Conservation (phyloP, 2,113 vertebrate genomes). For the Cettia cetti region DNA sequence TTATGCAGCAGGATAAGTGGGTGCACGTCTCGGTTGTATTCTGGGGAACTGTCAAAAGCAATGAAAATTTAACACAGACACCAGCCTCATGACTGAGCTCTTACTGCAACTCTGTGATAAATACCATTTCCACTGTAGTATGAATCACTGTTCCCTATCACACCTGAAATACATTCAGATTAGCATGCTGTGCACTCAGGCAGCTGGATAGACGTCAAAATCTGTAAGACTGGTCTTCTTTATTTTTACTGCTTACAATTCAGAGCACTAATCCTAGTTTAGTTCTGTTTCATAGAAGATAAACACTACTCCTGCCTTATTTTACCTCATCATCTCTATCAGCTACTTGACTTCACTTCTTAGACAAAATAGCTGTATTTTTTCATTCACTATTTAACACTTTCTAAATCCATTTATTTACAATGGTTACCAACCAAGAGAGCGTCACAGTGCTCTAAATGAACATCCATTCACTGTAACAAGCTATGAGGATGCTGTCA, state of each 20-base stretch:
- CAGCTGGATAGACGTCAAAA: neutral
- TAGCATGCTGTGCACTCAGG: neutral
- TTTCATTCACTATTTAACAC: neutral
- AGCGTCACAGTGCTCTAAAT: neutral
- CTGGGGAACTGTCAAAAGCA: neutral
- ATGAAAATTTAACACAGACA: neutral
- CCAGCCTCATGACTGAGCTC: neutral
- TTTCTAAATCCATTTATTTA: neutral
- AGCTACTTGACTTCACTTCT: neutral
- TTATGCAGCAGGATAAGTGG: neutral
- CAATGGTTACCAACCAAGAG: neutral
- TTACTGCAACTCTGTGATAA: neutral
- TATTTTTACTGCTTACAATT: neutral
- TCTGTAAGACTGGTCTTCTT: neutral
- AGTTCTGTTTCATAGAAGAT: neutral
- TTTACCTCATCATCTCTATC: neutral
- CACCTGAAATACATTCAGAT: neutral
- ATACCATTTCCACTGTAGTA: neutral
- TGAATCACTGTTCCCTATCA: neutral
- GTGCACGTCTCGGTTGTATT: rapidly evolving
- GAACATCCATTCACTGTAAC: neutral
- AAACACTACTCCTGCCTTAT: rapidly evolving
- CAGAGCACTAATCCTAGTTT: neutral
- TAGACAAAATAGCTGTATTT: neutral
- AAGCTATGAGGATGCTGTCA: neutral